A percentile compares a stretch with the other conserved stretches of the same genome.
phyloP scores from a whole-genome alignment of 2,888 invertebrate species.

The Tolmerus cingulatus region DNA sequence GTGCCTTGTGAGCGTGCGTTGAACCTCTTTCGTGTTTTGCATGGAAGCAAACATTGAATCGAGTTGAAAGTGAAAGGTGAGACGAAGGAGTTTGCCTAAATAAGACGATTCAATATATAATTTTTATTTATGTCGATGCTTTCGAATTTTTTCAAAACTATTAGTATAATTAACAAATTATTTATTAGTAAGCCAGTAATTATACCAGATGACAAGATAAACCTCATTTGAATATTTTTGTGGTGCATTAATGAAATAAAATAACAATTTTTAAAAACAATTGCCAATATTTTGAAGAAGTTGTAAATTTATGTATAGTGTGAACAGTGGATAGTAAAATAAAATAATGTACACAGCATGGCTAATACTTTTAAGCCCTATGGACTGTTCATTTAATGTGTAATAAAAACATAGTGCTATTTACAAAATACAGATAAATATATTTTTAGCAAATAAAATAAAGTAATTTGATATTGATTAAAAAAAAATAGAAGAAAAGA shows the following conservation, averaged over 20 bases:
- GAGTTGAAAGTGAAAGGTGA: not conserved
- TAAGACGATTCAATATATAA: not conserved
- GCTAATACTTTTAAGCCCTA: not conserved
- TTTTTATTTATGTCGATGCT: not conserved
- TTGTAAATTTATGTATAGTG: not conserved
- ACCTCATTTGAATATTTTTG: too few relatives aligned
- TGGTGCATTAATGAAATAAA: too few relatives aligned
- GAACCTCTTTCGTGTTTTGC: not conserved
- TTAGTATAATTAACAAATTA: too few relatives aligned
- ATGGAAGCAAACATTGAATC: not conserved
- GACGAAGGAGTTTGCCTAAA: not conserved
- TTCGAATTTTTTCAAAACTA: too few relatives aligned
- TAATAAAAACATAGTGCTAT: not conserved
- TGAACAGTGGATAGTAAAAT: not conserved
- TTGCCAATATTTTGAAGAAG: not conserved
- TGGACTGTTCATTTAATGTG: not conserved
- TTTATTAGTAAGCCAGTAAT: too few relatives aligned
- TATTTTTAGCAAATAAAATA: too few relatives aligned
- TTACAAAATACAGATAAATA: not conserved
- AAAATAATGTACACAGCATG: not conserved
- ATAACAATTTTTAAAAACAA: too few relatives aligned
- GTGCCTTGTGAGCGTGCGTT: not conserved
- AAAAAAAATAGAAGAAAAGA: too few relatives aligned
- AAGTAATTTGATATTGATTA: too few relatives aligned
- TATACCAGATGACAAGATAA: too few relatives aligned